Evolutionary conservation across 92 coral and sea anemone species (phyloP), one percentile per base, ranked within the genome.

Genomic region (Muricea muricata): DNA sequence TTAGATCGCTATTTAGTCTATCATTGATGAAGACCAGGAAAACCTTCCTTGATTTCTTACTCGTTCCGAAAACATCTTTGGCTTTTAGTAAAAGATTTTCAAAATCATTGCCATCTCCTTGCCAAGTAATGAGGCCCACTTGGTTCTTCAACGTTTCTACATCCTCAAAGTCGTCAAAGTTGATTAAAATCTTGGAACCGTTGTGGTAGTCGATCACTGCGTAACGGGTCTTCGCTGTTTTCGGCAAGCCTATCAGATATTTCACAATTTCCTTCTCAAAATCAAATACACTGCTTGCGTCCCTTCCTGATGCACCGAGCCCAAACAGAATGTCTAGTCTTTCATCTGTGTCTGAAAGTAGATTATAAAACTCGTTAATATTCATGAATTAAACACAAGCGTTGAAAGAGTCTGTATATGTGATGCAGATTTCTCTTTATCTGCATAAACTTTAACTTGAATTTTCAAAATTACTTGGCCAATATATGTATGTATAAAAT

Each of bases 231-330:
- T 56, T 32, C 20, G 71, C 69, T 56, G 83, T 55, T 15, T 78
- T 78, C 6, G 83, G 83, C 28, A 78, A 37, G 47, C 65, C 83
- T 37, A 78, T 78, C 60, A 93, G 39, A 40, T 90, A 82, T 26
- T 65, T 89, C 40, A 95, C 92, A 75, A 95, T 86, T 48, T 90
- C 90, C 57, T 95, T 95, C 50, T 95, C 93, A 77, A 87, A 83
- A 26, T 40, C 47, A 73, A 93, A 95, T 37, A 93, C 92, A 18
- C 66, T 55, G 10, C 75, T 80, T 31, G 89, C 80, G 20, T 93
- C 92, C 2, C 79, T 91, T 21, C 73, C 80, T 67, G 98, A 93
- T 2, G 95, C 92, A 73, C 94, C 98, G 73, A 88, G 78, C 48
- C 92, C 87, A 73, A 95, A 95, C 14, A 93, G 58, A 34, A 95